phyloP scores from a whole-genome alignment of 2,797 vertebrate genomes.

The Denticeps clupeoides region DNA sequence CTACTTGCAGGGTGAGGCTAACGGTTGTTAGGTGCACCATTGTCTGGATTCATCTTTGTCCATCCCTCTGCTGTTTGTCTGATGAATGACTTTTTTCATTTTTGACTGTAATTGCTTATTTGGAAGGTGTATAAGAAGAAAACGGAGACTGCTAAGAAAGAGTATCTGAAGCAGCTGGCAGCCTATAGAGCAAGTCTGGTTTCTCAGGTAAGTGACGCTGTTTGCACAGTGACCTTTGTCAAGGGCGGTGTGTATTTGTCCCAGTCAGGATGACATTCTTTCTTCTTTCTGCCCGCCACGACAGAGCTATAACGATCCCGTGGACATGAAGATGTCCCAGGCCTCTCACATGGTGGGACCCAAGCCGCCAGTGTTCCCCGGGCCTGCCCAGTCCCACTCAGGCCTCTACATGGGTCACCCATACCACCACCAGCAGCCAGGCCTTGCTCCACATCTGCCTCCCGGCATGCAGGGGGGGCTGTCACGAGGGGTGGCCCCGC shows the following conservation, averaged over 20 bases:
- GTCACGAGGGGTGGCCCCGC: slow-evolving; percentile 68
- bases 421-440: slow-evolving; percentile 79
- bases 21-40: too few relatives aligned
- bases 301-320: slow-evolving; percentile 87
- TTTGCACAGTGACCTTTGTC: too few relatives aligned
- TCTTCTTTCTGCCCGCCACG: too few relatives aligned
- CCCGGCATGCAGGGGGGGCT: slow-evolving; percentile 69
- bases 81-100: neutral
- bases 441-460: slow-evolving; percentile 57
- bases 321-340: slow-evolving; percentile 78
- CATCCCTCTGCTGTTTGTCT: slow-evolving; percentile 26
- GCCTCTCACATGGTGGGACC: slow-evolving; percentile 80
- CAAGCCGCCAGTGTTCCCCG: slow-evolving; percentile 77
- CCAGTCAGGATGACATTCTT: too few relatives aligned
- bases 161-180: slow-evolving; percentile 94
- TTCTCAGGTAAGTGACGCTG: slow-evolving; percentile 90
- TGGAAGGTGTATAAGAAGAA: slow-evolving; percentile 92
- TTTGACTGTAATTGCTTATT: slow-evolving; percentile 21
- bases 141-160: slow-evolving; percentile 96
- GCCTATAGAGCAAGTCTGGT: slow-evolving; percentile 95
- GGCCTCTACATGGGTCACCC: slow-evolving; percentile 79
- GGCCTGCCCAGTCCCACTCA: slow-evolving; percentile 65
- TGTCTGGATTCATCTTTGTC: too few relatives aligned
- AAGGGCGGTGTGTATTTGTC: too few relatives aligned
- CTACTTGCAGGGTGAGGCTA: too few relatives aligned